A percentile compares a stretch with the other conserved stretches of the same genome.
Conservation (phyloP, 2,888 invertebrate genomes). For the Calameuta idolon region DNA sequence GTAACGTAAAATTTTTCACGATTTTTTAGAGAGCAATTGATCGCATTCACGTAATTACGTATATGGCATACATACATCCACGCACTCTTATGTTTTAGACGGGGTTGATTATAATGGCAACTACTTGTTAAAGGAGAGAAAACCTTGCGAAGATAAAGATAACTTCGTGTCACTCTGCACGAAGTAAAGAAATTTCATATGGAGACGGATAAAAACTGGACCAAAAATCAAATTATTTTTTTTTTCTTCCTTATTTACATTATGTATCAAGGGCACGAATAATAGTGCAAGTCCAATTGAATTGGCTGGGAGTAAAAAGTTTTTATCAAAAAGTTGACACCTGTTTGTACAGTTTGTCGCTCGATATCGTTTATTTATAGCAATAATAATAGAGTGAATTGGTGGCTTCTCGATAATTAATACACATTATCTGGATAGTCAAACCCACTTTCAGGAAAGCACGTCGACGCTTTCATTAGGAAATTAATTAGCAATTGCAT, state of each 20-base stretch:
- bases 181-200: not conserved
- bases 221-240: not conserved
- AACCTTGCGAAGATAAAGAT: not conserved
- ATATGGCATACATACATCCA: not conserved
- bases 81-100: constrained; percentile 22
- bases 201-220: not conserved
- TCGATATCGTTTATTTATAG: not conserved
- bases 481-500: not conserved
- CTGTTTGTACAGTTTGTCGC: not conserved
- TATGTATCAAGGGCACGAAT: not conserved
- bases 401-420: not conserved
- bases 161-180: not conserved
- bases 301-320: not conserved
- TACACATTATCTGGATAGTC: not conserved
- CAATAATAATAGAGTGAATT: not conserved
- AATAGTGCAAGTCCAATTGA: not conserved
- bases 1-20: constrained; percentile 8
- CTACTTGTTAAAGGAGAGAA: not conserved
- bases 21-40: constrained; percentile 7
- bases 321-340: not conserved
- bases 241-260: not conserved
- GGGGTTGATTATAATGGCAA: constrained; percentile 10
- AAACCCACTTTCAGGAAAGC: not conserved
- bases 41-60: not conserved
- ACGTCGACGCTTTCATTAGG: not conserved